Percentiles rank a stretch among this genome's conserved stretches.
phyloP scores from a whole-genome alignment of 1,140 invertebrate genomes.

The Metaphire vulgaris region DNA sequence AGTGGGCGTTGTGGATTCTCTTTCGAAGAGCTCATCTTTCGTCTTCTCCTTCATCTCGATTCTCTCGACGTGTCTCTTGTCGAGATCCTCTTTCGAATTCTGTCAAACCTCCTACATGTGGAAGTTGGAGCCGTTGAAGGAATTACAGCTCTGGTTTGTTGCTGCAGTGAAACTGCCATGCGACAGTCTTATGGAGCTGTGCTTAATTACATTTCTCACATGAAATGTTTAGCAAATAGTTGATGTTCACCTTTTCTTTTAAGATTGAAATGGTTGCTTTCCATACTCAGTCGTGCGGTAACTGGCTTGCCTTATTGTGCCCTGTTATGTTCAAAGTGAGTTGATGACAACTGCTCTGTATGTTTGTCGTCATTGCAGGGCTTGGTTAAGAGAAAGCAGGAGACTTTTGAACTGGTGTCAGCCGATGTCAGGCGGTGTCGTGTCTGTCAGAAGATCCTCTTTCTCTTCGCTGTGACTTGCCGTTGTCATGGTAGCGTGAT shows the following conservation, averaged over 20 bases:
- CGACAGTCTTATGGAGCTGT: no score
- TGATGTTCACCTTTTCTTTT: no score
- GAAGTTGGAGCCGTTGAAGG: background rate
- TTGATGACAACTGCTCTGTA: no score
- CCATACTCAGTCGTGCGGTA: no score
- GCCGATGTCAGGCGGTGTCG: background rate
- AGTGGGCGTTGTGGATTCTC: background rate
- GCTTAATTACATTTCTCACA: no score
- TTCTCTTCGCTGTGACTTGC: background rate
- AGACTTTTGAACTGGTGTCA: background rate
- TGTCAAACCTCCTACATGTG: background rate
- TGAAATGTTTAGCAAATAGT: no score
- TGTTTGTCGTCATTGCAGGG: no score
- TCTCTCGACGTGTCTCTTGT: background rate
- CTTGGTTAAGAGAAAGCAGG: background rate
- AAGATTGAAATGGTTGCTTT: no score
- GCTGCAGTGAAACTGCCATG: no score
- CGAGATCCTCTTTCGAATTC: background rate
- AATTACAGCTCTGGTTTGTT: background rate
- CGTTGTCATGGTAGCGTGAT: background rate
- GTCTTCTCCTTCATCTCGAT: background rate
- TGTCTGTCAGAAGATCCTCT: background rate
- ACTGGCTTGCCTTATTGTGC: no score
- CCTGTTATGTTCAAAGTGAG: no score
- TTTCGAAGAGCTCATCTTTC: background rate